Evolutionary conservation across 2,113 vertebrate genomes (phyloP).

Genomic region (Australoheros scitulus): DNA sequence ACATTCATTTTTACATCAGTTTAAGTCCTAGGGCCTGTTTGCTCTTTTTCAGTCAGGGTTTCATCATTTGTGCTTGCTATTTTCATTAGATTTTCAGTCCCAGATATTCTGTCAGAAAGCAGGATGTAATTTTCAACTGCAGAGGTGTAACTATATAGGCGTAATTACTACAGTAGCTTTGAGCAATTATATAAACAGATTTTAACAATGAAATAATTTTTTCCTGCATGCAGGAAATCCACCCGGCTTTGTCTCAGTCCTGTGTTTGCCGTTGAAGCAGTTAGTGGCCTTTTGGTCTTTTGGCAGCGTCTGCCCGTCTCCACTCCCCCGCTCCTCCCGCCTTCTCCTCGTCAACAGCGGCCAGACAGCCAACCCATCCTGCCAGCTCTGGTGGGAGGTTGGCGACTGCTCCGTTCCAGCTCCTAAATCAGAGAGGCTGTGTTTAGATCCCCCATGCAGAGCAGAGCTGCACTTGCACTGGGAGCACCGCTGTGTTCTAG

Average conservation of each 20-base stretch:
- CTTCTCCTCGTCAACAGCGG: constrained; percentile 16
- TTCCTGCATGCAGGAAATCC: constrained; percentile 17
- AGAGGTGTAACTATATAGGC: background rate
- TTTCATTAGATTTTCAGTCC: background rate
- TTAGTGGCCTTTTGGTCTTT: constrained; percentile 64
- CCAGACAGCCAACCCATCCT: constrained; percentile 54
- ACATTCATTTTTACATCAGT: background rate
- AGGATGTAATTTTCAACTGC: background rate
- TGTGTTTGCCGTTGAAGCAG: constrained; percentile 49
- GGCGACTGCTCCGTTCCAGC: constrained; percentile 61
- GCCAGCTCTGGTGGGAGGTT: constrained; percentile 65
- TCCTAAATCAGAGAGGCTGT: constrained; percentile 66
- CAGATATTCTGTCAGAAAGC: background rate
- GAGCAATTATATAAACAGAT: background rate
- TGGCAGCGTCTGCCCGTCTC: constrained; percentile 42
- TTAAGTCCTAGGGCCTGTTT: background rate
- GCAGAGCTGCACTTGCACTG: constrained; percentile 34
- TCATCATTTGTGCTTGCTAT: background rate
- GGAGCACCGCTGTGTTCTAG: constrained; percentile 33
- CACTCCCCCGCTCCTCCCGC: background rate
- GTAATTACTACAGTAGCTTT: background rate
- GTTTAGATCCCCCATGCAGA: constrained; percentile 56
- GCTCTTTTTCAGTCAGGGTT: background rate
- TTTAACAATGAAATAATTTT: background rate
- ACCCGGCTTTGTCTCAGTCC: constrained; percentile 30